Conservation (phyloP, 2,113 vertebrate genomes). For the Thryonomys swinderianus region DNA sequence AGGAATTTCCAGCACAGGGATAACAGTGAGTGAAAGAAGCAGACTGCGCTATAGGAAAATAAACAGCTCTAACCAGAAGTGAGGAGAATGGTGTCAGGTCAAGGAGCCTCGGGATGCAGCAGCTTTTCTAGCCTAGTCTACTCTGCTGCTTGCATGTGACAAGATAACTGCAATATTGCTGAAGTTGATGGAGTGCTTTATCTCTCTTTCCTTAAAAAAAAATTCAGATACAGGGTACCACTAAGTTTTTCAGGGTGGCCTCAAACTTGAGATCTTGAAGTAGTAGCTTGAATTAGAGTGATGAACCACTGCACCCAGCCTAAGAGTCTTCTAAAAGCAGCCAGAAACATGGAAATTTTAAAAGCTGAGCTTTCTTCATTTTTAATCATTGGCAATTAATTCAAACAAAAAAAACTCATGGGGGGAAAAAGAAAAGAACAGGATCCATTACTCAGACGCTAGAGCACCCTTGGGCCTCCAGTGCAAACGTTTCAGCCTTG, state of each 20-base stretch:
- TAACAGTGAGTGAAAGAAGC: background rate
- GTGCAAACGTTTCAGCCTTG: background rate
- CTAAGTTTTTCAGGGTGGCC: background rate
- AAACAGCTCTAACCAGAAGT: background rate
- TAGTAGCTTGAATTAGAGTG: background rate
- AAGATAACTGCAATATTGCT: background rate
- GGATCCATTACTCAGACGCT: background rate
- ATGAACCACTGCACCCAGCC: no score
- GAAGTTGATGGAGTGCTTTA: background rate
- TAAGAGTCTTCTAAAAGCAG: background rate
- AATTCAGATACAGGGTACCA: background rate
- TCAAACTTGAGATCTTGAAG: background rate
- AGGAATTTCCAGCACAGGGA: background rate
- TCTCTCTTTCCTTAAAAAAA: background rate
- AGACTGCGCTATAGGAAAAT: accelerated
- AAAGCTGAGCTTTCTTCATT: background rate
- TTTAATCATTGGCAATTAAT: background rate
- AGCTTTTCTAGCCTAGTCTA: background rate
- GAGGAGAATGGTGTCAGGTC: background rate
- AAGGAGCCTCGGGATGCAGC: background rate
- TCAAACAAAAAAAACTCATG: background rate
- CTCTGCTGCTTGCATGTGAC: background rate
- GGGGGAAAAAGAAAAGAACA: background rate
- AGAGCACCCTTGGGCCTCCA: background rate
- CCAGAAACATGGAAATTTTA: background rate